Base-by-base conservation (phyloP, 2,797 vertebrate genomes). In the Rhinichthys osculus region DNA sequence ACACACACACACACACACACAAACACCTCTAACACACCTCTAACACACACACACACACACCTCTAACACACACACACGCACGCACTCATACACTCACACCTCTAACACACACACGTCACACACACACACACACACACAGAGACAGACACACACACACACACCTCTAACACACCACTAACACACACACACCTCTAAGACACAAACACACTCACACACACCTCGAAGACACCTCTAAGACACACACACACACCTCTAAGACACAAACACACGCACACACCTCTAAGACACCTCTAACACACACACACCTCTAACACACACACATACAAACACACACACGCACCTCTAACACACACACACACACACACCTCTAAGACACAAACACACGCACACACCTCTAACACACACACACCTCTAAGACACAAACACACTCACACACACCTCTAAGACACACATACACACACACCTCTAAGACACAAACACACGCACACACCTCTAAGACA, bases 331-430 rank as follows among this genome's bases (percentile, higher is more conserved):
- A 83, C 78, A 59, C 42, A 84, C 78, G 64, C 40, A 83, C 44
- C 13, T 5, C 47, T 50, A 16, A 87, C n/a, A n/a, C n/a, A 54
- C 44, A 27, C 27, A 27, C 27, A 27, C 62, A 44, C 40, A 78
- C 40, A 52, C 85, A 85, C 88, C 50, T 50, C 14, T 50, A 50
- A 87, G 30, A 81, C 50, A 62, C 52, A 52, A 84, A 85, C 88
- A 50, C 52, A 52, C 78, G 50, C 42, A 84, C 78, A 70, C 40
- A 83, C 44, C 13, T 5, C 47, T 50, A 16, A 87, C 62, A 44
- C 40, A 82, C 78, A 57, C 52, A 84, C 78, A 74, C 50, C 50
- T 50, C 14, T 50, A 50, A 87, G 30, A 81, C 50, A 62, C 52
- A 52, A 84, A 85, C 88, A 50, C 52, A 52, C 40, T 81, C 78